Percentiles rank a stretch among this genome's conserved stretches.
These are phyloP conservation scores for Rhinogobio ventralis DNA, from an alignment of 2,797 vertebrate genomes.

Conservation along the genomic window DNA sequence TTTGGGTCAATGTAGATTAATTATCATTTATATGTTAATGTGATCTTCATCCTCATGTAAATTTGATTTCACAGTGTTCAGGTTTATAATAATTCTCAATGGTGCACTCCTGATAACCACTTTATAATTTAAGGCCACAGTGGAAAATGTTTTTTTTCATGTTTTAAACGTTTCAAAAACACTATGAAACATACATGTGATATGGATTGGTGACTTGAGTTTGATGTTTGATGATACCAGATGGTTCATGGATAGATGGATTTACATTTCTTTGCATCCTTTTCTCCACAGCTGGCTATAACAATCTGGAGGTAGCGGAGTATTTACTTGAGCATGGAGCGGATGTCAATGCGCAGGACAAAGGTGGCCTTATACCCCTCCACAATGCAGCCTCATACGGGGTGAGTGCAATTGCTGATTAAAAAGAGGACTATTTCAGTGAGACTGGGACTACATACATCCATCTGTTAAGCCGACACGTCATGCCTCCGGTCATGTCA, in stretches of 20 bases:
- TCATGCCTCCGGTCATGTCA: background rate
- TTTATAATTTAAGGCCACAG: background rate
- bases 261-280: constrained; percentile 29
- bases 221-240: constrained; percentile 24
- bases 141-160: background rate
- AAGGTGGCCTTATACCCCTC: constrained; percentile 94
- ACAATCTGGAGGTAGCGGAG: constrained; percentile 96
- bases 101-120: background rate
- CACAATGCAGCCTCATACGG: constrained; percentile 97
- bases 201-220: background rate
- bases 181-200: background rate
- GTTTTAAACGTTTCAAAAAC: background rate
- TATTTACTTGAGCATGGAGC: constrained; percentile 95
- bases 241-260: constrained; percentile 5
- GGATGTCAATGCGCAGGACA: constrained; percentile 95
- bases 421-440: constrained; percentile 9
- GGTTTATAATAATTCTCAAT: constrained; percentile 10
- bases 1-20: constrained; percentile 9
- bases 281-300: constrained; percentile 88
- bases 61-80: background rate
- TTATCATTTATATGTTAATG: constrained; percentile 13
- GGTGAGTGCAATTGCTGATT: constrained; percentile 75
- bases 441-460: constrained; percentile 14
- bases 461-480: constrained; percentile 34
- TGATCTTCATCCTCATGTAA: background rate